Percentiles rank a stretch among this genome's conserved stretches.
These are phyloP conservation scores for Hormaphis cornu DNA, from an alignment of 1,140 invertebrate species.

Conservation along the genomic window DNA sequence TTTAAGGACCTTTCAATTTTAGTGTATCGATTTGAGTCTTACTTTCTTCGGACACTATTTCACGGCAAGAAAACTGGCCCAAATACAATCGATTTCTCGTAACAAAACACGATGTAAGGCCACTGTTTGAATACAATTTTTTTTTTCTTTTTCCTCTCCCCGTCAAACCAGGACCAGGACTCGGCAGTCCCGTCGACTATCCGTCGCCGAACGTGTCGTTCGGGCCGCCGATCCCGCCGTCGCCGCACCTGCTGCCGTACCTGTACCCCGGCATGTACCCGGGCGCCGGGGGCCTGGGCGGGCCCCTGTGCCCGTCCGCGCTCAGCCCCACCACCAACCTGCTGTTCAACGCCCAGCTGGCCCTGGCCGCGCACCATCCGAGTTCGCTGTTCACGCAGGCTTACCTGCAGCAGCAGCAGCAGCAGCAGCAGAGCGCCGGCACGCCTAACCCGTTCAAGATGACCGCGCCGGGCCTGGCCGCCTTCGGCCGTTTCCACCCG, in stretches of 20 bases:
- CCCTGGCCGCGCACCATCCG: conserved; percentile 68
- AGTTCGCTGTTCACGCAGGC: conserved; percentile 53
- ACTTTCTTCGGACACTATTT: too few relatives aligned
- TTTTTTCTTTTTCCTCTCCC: background rate
- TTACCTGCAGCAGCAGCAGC: conserved; percentile 45
- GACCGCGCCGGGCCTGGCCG: conserved; percentile 40
- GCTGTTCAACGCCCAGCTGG: conserved; percentile 71
- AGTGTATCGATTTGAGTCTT: too few relatives aligned
- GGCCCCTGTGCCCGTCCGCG: conserved; percentile 53
- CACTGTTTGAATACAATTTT: background rate
- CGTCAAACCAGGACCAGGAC: background rate
- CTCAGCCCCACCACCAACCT: conserved; percentile 53
- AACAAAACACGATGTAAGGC: background rate
- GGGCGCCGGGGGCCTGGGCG: conserved; percentile 46
- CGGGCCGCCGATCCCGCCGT: conserved; percentile 76
- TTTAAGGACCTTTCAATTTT: too few relatives aligned
- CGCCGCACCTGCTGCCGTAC: conserved; percentile 71
- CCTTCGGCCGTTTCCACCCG: conserved; percentile 43
- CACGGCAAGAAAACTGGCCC: too few relatives aligned
- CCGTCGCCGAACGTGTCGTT: conserved; percentile 77
- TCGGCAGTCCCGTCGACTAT: conserved; percentile 49
- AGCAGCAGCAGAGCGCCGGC: conserved; percentile 42
- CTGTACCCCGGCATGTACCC: conserved; percentile 70
- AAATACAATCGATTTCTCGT: background rate
- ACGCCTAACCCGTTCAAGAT: conserved; percentile 45